These are phyloP conservation scores for Gonatopus flavifemur DNA, from an alignment of 1,140 invertebrate species.

Conservation along the genomic window DNA sequence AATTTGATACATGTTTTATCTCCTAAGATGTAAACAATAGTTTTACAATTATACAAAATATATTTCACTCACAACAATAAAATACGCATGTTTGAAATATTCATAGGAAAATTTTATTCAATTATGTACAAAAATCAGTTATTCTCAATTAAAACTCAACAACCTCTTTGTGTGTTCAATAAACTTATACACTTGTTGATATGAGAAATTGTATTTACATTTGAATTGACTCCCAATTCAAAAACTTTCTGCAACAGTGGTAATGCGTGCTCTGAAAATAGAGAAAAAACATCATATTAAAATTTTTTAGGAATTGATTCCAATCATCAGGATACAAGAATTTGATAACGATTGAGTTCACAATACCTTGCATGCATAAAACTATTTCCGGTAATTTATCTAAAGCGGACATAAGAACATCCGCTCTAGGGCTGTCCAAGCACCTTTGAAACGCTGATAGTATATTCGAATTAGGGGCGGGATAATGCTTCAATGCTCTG, in stretches of 20 bases:
- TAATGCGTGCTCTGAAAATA: slow-evolving; percentile 73
- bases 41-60: too few species aligned
- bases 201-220: slow-evolving; percentile 75
- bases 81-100: too few species aligned
- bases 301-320: slow-evolving; percentile 1
- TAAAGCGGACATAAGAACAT: slow-evolving; percentile 76
- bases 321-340: neutral
- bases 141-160: too few species aligned
- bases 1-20: too few species aligned
- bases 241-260: slow-evolving; percentile 80
- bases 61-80: too few species aligned
- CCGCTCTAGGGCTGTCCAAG: slow-evolving; percentile 75
- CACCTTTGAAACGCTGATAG: slow-evolving; percentile 78
- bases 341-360: slow-evolving; percentile 2
- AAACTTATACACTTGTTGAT: slow-evolving; percentile 79
- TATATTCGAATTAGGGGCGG: slow-evolving; percentile 61
- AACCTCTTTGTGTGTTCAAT: slow-evolving; percentile 81
- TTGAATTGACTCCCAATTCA: slow-evolving; percentile 76
- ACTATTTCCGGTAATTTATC: slow-evolving; percentile 83
- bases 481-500: slow-evolving; percentile 68
- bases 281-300: slow-evolving; percentile 17
- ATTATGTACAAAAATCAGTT: too few species aligned
- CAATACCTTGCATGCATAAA: slow-evolving; percentile 73
- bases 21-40: too few species aligned
- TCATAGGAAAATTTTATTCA: slow-evolving; percentile 6